Evolutionary conservation across 2,888 invertebrate species (phyloP).

Genomic region (Operophtera brumata): DNA sequence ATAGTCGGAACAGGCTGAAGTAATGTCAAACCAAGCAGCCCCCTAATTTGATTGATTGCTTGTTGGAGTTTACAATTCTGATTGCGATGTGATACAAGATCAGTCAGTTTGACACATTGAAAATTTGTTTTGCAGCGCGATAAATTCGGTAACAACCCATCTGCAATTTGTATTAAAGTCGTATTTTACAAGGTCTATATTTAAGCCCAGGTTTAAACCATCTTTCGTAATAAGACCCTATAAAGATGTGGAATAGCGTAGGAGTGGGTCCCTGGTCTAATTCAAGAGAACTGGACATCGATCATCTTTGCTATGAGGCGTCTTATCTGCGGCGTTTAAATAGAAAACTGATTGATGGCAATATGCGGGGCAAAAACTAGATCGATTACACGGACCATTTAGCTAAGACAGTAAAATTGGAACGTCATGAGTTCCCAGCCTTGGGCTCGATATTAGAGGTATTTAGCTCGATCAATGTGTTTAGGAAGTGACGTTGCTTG

Average conservation of each 20-base stretch:
- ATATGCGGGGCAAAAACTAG: conserved; percentile 25
- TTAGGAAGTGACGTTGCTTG: not conserved
- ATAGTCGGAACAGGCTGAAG: too few relatives aligned
- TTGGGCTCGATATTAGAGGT: conserved; percentile 17
- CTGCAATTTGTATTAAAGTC: too few relatives aligned
- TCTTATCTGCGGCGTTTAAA: conserved; percentile 26
- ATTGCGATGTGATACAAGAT: too few relatives aligned
- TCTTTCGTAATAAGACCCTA: too few relatives aligned
- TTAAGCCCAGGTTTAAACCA: too few relatives aligned
- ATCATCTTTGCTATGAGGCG: conserved; percentile 13
- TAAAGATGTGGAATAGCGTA: not conserved
- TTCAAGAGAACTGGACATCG: conserved; percentile 22
- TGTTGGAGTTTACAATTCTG: too few relatives aligned
- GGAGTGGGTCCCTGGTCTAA: not conserved
- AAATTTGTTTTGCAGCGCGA: too few relatives aligned
- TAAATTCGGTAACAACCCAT: too few relatives aligned
- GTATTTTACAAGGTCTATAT: too few relatives aligned
- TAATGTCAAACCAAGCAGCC: too few relatives aligned
- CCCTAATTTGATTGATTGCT: too few relatives aligned
- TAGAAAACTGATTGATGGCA: conserved; percentile 30
- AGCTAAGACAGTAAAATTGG: conserved; percentile 5
- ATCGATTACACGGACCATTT: conserved; percentile 27
- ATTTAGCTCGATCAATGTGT: conserved; percentile 15
- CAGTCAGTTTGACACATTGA: too few relatives aligned
- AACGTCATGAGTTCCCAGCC: conserved; percentile 9